Conservation (phyloP, 2,888 invertebrate genomes). For the Harpalus rubripes region DNA sequence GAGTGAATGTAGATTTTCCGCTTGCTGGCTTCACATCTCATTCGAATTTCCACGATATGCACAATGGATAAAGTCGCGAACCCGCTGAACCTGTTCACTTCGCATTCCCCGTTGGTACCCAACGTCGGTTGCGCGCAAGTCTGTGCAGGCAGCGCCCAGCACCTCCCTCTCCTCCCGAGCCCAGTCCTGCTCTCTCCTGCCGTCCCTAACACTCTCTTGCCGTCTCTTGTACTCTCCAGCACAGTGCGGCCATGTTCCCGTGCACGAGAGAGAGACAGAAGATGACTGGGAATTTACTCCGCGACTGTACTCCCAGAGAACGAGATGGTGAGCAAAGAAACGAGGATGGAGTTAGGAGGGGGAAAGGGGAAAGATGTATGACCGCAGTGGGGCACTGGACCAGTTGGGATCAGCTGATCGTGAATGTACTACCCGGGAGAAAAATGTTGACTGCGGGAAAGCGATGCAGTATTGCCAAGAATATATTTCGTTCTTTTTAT, state of each 20-base stretch:
- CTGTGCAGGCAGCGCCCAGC: slow-evolving; percentile 45
- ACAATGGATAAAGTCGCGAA: slow-evolving; percentile 62
- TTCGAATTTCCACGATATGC: slow-evolving; percentile 56
- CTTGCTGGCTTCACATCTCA: not conserved
- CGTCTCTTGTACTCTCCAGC: slow-evolving; percentile 11
- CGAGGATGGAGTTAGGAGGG: slow-evolving; percentile 16
- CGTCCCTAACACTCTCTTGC: not conserved
- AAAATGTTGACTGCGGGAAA: slow-evolving; percentile 59
- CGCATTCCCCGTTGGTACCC: not conserved
- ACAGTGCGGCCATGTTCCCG: slow-evolving; percentile 40
- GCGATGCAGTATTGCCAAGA: not conserved
- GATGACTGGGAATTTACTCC: slow-evolving; percentile 11
- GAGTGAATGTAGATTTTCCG: slow-evolving; percentile 2
- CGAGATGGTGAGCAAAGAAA: slow-evolving; percentile 3
- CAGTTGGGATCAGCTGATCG: slow-evolving; percentile 70
- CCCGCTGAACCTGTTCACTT: slow-evolving; percentile 50
- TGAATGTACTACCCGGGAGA: slow-evolving; percentile 66
- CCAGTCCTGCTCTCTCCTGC: no score
- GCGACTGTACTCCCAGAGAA: slow-evolving; percentile 31
- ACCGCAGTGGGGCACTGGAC: slow-evolving; percentile 70
- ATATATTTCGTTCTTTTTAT: no score
- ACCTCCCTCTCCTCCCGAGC: not conserved
- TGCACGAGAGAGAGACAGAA: slow-evolving; percentile 33
- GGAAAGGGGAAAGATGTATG: slow-evolving; percentile 26
- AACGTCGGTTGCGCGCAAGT: slow-evolving; percentile 7